Conservation (phyloP, 1,140 invertebrate genomes). For the Micrasema longulum region DNA sequence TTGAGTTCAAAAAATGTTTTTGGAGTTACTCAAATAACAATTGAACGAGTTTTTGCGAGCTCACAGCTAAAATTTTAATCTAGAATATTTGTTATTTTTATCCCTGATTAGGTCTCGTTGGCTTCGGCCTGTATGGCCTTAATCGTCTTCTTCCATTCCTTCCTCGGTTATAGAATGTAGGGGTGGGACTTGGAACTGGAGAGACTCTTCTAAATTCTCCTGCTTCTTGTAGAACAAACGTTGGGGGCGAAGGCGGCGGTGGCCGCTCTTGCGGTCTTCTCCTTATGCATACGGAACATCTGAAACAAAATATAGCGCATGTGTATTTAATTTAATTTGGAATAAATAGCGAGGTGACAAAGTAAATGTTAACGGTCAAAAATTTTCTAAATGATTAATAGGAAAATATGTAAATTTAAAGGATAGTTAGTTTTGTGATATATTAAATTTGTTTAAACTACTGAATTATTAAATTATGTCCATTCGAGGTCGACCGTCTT, state of each 20-base stretch:
- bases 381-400: too few species aligned
- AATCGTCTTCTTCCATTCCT: slow-evolving; percentile 10
- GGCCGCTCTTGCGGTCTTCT: slow-evolving; percentile 34
- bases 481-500: too few species aligned
- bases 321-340: too few species aligned
- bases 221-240: slow-evolving; percentile 16
- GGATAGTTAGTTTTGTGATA: too few species aligned
- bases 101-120: slow-evolving; percentile 5
- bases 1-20: too few species aligned
- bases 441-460: too few species aligned
- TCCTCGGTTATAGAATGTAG: not conserved
- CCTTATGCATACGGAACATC: slow-evolving; percentile 65
- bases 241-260: not conserved
- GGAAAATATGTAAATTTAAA: too few species aligned
- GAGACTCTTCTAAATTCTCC: slow-evolving; percentile 42
- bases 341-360: too few species aligned
- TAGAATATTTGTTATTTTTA: slow-evolving; percentile 1
- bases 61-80: not conserved
- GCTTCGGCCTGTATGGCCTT: slow-evolving; percentile 1
- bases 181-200: not conserved
- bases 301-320: slow-evolving; percentile 39
- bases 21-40: too few species aligned
- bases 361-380: too few species aligned
- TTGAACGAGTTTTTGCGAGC: too few species aligned
- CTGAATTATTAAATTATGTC: too few species aligned